A percentile compares a stretch with the other conserved stretches of the same genome.
These are phyloP conservation scores for Propithecus coquereli DNA, from an alignment of 2,113 vertebrate species.

Conservation along the genomic window DNA sequence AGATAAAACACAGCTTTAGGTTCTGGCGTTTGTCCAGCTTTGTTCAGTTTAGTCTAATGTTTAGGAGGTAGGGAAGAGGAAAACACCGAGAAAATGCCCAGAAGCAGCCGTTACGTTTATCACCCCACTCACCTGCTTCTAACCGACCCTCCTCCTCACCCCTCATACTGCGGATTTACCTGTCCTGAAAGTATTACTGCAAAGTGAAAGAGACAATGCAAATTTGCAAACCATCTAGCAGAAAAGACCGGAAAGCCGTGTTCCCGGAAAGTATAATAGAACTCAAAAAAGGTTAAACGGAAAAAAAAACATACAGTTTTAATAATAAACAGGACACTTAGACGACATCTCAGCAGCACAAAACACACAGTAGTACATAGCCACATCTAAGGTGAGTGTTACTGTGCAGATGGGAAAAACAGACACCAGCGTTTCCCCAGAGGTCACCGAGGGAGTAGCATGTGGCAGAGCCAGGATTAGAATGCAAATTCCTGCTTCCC, in stretches of 20 bases:
- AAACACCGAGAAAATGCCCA: background rate
- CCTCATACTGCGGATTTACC: background rate
- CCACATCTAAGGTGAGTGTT: background rate
- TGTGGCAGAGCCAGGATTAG: background rate
- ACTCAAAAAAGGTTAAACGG: background rate
- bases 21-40: constrained; percentile 78
- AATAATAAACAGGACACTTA: background rate
- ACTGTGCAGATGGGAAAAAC: background rate
- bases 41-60: constrained; percentile 75
- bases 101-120: background rate
- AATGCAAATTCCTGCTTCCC: constrained; percentile 39
- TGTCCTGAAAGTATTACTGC: background rate
- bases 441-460: background rate
- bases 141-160: background rate
- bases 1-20: constrained; percentile 82
- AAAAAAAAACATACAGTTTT: background rate
- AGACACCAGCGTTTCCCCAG: background rate
- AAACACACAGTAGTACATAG: background rate
- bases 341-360: background rate
- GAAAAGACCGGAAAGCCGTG: background rate
- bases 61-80: constrained; percentile 25
- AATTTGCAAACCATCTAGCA: background rate
- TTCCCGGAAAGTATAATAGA: background rate
- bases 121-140: background rate
- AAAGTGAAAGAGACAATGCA: background rate